Base-by-base conservation (phyloP, 2,797 vertebrate genomes). In the Halcyon badia region DNA sequence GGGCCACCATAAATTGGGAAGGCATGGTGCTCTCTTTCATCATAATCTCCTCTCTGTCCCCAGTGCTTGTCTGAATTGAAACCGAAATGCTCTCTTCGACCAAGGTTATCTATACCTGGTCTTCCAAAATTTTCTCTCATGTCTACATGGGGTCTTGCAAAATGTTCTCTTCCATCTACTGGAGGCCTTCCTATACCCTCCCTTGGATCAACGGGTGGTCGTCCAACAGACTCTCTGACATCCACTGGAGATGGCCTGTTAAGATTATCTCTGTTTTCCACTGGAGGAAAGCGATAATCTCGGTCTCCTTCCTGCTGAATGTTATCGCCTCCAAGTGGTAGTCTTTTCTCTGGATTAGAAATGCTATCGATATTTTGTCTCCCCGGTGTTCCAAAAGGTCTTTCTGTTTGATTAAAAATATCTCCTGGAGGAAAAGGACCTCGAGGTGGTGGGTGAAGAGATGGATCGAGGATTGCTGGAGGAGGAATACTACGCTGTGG, bases 41-140 rank as follows among this genome's bases (percentile, higher is more conserved):
- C 99, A 97, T 99, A 99, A 98, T 99, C 99, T 95, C 99, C 99
- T 97, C 99, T 98, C 83, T 99, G 99, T 77, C 98, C 99, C 99
- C 99, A 99, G 28, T 99, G 99, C 83, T 98, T 99, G 94, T 99
- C 99, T 30, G 98, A 98, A 93, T 99, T 99, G 96, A 99, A 99
- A 93, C 98, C 98, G 60, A 99, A 98, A 90, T 99, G 98, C 82
- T 99, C 99, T 97, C 98, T 98, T 95, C 98, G 98, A 84, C 98
- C 97, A 88, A 98, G 97, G 62, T 97, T 98, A 86, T 98, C 98
- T 58, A 98, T 60, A 84, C 97, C 83, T 7, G 97, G 97, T 94
- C 98, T 98, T 90, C 97, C 97, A 80, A 98, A 97, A 91, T 97
- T 97, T 80, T 99, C 99, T 85, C 99, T 98, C 28, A 99, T 98